A percentile compares a stretch with the other conserved stretches of the same genome.
phyloP scores from a whole-genome alignment of 2,113 vertebrate species.

The Hystrix cristata region DNA sequence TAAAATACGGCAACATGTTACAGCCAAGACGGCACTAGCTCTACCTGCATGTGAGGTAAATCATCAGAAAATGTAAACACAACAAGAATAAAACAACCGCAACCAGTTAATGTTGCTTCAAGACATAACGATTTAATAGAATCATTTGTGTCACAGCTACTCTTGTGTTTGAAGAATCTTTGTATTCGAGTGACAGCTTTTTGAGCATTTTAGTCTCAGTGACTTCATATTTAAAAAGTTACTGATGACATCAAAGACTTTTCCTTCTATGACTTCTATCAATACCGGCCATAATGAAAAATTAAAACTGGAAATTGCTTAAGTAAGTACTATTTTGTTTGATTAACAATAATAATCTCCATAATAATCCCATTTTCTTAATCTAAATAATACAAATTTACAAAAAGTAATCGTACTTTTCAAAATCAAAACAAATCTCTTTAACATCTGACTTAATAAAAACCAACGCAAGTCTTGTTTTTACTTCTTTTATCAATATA shows the following conservation, averaged over 20 bases:
- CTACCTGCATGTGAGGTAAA: not conserved
- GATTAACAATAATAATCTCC: not conserved
- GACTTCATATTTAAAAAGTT: not conserved
- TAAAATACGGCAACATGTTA: not conserved
- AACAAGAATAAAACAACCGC: not conserved
- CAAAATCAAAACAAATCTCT: not conserved
- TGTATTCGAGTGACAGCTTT: not conserved
- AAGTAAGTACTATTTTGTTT: slow-evolving; percentile 21
- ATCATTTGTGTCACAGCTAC: not conserved
- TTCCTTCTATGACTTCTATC: not conserved
- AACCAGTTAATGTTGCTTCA: not conserved
- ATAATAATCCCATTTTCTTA: not conserved
- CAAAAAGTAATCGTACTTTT: not conserved
- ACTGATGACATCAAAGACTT: not conserved
- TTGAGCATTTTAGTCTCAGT: not conserved
- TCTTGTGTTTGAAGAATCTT: not conserved
- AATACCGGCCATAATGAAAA: not conserved
- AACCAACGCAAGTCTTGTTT: not conserved
- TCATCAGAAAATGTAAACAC: not conserved
- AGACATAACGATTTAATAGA: not conserved
- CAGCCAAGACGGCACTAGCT: not conserved
- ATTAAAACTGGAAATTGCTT: not conserved
- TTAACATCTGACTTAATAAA: not conserved
- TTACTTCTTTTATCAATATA: not conserved
- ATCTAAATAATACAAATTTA: not conserved